A percentile compares a stretch with the other conserved stretches of the same genome.
phyloP scores from a whole-genome alignment of 2,113 vertebrate genomes.

The Tonatia bakeri region DNA sequence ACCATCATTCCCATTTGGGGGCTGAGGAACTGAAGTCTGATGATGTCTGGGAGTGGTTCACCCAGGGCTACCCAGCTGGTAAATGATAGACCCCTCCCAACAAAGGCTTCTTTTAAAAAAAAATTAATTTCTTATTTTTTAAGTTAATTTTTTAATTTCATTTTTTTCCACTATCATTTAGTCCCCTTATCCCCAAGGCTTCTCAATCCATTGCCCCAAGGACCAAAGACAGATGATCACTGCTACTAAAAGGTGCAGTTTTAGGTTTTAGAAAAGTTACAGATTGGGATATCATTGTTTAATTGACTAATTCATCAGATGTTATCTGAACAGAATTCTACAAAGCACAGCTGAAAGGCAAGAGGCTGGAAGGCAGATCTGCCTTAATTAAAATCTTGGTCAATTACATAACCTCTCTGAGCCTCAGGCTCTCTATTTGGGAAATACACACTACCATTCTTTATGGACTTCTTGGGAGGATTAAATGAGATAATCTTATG shows the following conservation, averaged over 20 bases:
- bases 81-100: not conserved
- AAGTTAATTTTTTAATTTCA: too few relatives aligned
- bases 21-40: not conserved
- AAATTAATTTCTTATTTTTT: too few relatives aligned
- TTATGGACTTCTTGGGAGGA: not conserved
- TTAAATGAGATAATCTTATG: not conserved
- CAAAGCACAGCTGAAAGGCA: fast-evolving
- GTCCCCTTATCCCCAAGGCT: not conserved
- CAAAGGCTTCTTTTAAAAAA: not conserved
- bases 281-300: not conserved
- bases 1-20: not conserved
- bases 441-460: not conserved
- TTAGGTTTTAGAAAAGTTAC: not conserved
- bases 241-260: not conserved
- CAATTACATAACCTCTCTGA: not conserved
- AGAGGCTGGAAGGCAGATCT: not conserved
- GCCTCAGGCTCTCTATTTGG: not conserved
- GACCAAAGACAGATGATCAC: not conserved
- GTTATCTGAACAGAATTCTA: not conserved
- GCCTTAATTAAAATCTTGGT: not conserved
- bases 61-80: not conserved
- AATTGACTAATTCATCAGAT: not conserved
- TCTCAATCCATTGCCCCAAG: not conserved
- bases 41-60: not conserved
- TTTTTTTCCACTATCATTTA: too few relatives aligned